Conservation (phyloP, 2,797 vertebrate genomes). For the Delichon dasypus region DNA sequence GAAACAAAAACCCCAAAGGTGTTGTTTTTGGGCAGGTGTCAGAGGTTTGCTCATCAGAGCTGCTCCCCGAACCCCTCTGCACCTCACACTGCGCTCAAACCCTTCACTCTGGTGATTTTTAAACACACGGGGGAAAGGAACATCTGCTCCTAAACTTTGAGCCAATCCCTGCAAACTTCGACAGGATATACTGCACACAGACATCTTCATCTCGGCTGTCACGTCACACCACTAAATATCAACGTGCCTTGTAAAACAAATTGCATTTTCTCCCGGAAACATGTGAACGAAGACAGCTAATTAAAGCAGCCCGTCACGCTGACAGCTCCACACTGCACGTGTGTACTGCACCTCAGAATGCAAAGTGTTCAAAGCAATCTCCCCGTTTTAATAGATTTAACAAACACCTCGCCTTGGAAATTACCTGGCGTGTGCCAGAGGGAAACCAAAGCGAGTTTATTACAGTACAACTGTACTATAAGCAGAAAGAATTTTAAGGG, state of each 20-base stretch:
- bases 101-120: not conserved
- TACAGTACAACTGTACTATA: not conserved
- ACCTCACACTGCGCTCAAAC: not conserved
- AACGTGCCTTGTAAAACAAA: conserved; percentile 4
- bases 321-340: not conserved
- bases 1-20: not conserved
- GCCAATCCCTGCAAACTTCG: not conserved
- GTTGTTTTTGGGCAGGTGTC: not conserved
- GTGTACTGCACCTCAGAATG: not conserved
- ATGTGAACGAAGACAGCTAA: not conserved
- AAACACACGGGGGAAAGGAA: not conserved
- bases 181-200: not conserved
- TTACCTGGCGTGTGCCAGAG: not conserved
- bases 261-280: not conserved
- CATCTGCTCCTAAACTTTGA: not conserved
- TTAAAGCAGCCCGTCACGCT: not conserved
- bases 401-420: not conserved
- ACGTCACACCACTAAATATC: not conserved
- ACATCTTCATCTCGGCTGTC: not conserved
- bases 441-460: not conserved
- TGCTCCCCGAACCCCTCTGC: not conserved
- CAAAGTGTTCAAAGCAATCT: not conserved
- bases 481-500: not conserved
- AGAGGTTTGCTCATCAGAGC: not conserved
- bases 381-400: not conserved